A percentile compares a stretch with the other conserved stretches of the same genome.
Evolutionary conservation across 1,140 invertebrate genomes (phyloP).

Genomic region (Sogatella furcifera): DNA sequence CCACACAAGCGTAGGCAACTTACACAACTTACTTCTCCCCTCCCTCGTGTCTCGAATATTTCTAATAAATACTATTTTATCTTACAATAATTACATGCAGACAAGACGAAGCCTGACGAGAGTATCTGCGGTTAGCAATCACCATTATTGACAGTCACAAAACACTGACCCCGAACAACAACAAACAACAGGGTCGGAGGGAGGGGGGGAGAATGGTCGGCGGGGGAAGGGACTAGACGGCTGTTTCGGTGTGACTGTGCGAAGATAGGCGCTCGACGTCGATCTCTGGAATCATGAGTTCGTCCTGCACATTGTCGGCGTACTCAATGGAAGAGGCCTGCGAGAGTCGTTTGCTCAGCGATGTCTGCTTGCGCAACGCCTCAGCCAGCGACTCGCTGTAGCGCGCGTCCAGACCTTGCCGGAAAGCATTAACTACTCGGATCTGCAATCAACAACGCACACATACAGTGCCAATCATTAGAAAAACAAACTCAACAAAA

Average conservation of each 20-base stretch:
- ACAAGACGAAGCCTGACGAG: constrained; percentile 16
- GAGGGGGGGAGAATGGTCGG: neutral
- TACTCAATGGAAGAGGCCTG: constrained; percentile 87
- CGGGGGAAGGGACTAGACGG: constrained; percentile 49
- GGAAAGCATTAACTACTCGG: constrained; percentile 98
- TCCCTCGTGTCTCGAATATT: constrained; percentile 12
- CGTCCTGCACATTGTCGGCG: constrained; percentile 75
- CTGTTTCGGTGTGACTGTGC: constrained; percentile 86
- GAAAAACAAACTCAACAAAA: too few species aligned
- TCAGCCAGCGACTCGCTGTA: constrained; percentile 85
- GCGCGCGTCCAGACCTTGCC: constrained; percentile 92
- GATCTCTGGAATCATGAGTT: constrained; percentile 77
- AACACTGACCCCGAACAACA: constrained; percentile 13
- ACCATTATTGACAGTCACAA: neutral
- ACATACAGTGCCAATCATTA: constrained; percentile 8
- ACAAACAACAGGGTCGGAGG: constrained; percentile 11
- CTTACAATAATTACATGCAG: constrained; percentile 28
- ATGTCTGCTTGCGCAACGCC: constrained; percentile 82
- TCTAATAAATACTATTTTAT: constrained; percentile 14
- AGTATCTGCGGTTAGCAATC: neutral
- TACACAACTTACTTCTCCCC: too few species aligned
- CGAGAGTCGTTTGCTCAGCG: constrained; percentile 77
- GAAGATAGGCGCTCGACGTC: constrained; percentile 82
- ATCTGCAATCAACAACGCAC: constrained; percentile 52
- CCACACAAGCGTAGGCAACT: constrained; percentile 14